phyloP scores from a whole-genome alignment of 1,140 invertebrate species.

The Brachionus calyciflorus region DNA sequence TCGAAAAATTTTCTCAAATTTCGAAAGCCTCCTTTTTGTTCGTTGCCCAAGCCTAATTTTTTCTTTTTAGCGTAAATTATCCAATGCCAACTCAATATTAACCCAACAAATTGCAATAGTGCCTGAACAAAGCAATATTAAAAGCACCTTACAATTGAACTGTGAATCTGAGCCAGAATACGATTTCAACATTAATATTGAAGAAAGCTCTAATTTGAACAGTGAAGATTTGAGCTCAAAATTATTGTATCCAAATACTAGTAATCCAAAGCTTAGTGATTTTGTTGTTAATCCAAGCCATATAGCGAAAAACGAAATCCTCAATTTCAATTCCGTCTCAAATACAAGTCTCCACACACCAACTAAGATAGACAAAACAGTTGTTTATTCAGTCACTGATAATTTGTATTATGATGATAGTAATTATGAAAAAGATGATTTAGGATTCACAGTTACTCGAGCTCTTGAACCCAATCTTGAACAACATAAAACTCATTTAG shows the following conservation, averaged over 20 bases:
- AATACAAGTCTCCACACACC: not conserved
- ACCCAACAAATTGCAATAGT: too few relatives aligned
- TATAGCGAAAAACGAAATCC: not conserved
- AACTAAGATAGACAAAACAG: slow-evolving; percentile 22
- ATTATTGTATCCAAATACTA: not conserved
- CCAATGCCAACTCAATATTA: too few relatives aligned
- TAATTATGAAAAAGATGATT: slow-evolving; percentile 31
- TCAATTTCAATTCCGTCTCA: not conserved
- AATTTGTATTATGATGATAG: slow-evolving; percentile 36
- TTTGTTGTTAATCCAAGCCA: not conserved
- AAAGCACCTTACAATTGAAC: too few relatives aligned
- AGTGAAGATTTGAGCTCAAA: not conserved
- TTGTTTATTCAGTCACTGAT: not conserved
- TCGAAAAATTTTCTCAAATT: too few relatives aligned
- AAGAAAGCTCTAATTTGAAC: not conserved
- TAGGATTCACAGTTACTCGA: not conserved
- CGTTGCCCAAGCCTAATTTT: too few relatives aligned
- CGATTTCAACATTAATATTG: not conserved
- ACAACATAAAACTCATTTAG: not conserved
- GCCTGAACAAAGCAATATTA: too few relatives aligned
- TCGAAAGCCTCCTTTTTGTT: too few relatives aligned
- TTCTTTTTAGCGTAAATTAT: too few relatives aligned
- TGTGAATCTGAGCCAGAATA: too few relatives aligned
- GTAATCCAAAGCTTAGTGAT: not conserved
- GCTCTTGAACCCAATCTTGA: not conserved